Evolutionary conservation across 2,797 vertebrate genomes (phyloP), one percentile per base, ranked within the genome.

Genomic region (Allobates femoralis): DNA sequence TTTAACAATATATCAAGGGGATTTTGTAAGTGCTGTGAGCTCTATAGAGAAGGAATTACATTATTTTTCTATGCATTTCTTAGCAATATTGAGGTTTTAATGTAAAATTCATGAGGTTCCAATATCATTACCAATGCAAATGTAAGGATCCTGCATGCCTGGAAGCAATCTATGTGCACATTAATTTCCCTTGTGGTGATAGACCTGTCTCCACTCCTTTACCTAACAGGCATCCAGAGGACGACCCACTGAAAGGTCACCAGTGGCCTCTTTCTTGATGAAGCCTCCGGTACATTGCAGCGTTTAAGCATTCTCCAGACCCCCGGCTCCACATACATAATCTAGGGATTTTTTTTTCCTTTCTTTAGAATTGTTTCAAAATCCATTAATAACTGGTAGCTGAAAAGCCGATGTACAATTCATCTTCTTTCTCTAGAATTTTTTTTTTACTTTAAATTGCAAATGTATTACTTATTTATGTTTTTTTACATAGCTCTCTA

Each of bases 91-190:
- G 53, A 66, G 26, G 56, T 84, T 87, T 84, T 73, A 79, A 87
- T 87, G 86, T 76, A 87, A 87, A 84, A 79, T 87, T 80, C 81
- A 88, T 88, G 58, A 85, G 60, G 58, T 75, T 76, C 62, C 82
- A 81, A 84, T 66, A 67, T 76, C 67, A 84, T 88, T 88, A 85
- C 81, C 86, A 88, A 88, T 85, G 86, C 75, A 84, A 87, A 87
- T 87, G 82, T 46, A 26, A 46, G 56, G 80, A 34, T 30, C 18
- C 74, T 87, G 34, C 75, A 83, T 67, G 73, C 62, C 80, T 83
- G 34, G 32, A 53, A 87, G 81, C 76, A 28, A 84, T 84, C 28
- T 58, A 75, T 85, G 69, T 81, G 82, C 77, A 85, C 53, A 81
- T 75, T 87, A 66, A 87, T 87, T 87, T 87, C 86, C 81, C 86